Conservation (phyloP, 2,797 vertebrate genomes). For the Ciconia nigra region DNA sequence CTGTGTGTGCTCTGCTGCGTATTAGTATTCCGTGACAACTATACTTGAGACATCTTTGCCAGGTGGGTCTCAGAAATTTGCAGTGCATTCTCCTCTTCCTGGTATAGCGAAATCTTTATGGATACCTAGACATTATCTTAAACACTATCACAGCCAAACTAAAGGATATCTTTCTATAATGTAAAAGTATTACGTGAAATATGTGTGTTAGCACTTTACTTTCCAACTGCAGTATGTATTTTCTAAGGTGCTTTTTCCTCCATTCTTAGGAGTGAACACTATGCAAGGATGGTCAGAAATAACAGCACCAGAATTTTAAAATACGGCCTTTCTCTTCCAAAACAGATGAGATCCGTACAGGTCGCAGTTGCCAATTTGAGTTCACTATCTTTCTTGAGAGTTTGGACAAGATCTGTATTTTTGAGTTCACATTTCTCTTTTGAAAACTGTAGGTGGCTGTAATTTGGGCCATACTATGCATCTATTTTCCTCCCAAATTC, state of each 20-base stretch:
- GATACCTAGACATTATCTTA: neutral
- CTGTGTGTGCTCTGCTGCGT: neutral
- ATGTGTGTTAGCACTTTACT: neutral
- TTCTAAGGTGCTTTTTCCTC: neutral
- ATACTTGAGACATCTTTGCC: neutral
- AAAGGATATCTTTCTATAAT: neutral
- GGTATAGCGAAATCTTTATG: neutral
- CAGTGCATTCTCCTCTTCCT: neutral
- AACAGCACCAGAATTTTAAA: neutral
- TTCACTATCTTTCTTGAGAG: neutral
- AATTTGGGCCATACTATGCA: neutral
- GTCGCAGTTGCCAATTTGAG: neutral
- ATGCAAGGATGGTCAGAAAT: neutral
- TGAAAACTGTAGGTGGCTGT: neutral
- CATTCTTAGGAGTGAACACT: neutral
- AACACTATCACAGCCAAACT: neutral
- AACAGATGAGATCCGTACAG: neutral
- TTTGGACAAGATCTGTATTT: neutral
- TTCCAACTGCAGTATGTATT: neutral
- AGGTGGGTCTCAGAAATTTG: neutral
- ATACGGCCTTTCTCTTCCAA: neutral
- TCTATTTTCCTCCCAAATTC: neutral
- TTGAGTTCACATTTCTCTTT: neutral
- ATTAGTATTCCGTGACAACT: neutral
- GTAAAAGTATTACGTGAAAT: neutral